phyloP scores from a whole-genome alignment of 23 tunicate species.

The Trididemnum nubilum region DNA sequence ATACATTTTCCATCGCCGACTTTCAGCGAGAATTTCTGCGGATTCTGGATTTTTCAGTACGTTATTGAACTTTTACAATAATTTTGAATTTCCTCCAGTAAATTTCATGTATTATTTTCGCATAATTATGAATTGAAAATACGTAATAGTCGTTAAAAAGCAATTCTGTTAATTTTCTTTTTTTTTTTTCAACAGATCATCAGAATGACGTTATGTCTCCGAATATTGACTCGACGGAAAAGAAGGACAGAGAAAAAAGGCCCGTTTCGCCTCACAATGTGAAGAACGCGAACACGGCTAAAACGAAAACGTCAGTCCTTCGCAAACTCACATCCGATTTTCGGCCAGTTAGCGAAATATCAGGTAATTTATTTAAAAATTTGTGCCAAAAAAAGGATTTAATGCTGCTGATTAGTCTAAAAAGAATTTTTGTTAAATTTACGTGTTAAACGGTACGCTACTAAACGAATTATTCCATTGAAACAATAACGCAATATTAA shows the following conservation, averaged over 20 bases:
- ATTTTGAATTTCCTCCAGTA: no score
- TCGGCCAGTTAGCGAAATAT: not conserved
- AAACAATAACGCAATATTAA: no score
- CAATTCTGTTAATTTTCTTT: not conserved
- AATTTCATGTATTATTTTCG: no score
- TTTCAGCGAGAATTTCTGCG: slow-evolving; percentile 46
- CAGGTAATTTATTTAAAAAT: no score
- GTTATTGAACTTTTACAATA: slow-evolving; percentile 4
- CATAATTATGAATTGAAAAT: no score
- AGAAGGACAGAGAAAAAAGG: slow-evolving; percentile 66
- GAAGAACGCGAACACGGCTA: slow-evolving; percentile 17
- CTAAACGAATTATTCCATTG: no score
- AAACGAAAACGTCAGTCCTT: not conserved
- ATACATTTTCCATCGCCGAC: slow-evolving; percentile 6
- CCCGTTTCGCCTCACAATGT: slow-evolving; percentile 72
- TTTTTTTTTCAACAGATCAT: slow-evolving; percentile 66
- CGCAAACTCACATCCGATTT: not conserved
- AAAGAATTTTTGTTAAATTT: no score
- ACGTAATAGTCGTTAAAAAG: not conserved
- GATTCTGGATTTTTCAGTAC: slow-evolving; percentile 69
- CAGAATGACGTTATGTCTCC: slow-evolving; percentile 88
- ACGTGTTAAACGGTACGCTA: no score
- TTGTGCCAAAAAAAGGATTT: no score
- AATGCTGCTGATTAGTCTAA: no score
- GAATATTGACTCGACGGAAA: slow-evolving; percentile 41